These are phyloP conservation scores for Morinoia aosen DNA, from an alignment of 2,888 invertebrate genomes.

Conservation along the genomic window DNA sequence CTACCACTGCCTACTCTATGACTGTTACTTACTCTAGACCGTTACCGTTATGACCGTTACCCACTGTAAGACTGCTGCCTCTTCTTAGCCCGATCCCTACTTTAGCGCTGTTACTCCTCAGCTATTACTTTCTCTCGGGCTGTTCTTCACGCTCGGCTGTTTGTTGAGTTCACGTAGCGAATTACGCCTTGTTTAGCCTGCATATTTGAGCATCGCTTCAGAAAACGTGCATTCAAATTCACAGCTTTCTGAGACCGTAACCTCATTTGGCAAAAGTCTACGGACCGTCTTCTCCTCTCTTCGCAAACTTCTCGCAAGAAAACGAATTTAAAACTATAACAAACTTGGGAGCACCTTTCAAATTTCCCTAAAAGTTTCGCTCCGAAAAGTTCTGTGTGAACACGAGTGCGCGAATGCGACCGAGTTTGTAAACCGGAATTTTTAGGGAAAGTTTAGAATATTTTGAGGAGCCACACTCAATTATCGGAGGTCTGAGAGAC, in stretches of 20 bases:
- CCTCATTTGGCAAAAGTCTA: background rate
- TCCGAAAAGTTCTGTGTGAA: background rate
- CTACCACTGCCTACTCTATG: too few species aligned
- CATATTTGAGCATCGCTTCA: background rate
- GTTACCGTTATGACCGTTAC: too few species aligned
- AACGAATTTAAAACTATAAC: constrained; percentile 12
- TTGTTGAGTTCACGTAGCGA: too few species aligned
- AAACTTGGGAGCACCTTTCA: constrained; percentile 18
- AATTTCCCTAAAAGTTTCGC: background rate
- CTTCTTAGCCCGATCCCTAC: too few species aligned
- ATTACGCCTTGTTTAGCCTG: background rate
- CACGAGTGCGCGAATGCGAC: constrained; percentile 12
- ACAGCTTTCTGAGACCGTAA: background rate
- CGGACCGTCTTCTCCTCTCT: background rate
- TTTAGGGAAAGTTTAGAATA: background rate
- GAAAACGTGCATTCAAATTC: background rate
- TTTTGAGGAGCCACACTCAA: background rate
- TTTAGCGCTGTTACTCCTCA: too few species aligned
- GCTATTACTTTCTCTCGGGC: too few species aligned
- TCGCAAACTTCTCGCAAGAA: background rate
- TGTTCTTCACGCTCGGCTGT: too few species aligned
- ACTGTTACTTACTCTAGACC: too few species aligned
- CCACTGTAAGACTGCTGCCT: too few species aligned
- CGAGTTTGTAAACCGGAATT: constrained; percentile 2
- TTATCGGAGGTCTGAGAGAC: background rate